phyloP scores from a whole-genome alignment of 1,140 invertebrate species.

The Semibalanus balanoides region DNA sequence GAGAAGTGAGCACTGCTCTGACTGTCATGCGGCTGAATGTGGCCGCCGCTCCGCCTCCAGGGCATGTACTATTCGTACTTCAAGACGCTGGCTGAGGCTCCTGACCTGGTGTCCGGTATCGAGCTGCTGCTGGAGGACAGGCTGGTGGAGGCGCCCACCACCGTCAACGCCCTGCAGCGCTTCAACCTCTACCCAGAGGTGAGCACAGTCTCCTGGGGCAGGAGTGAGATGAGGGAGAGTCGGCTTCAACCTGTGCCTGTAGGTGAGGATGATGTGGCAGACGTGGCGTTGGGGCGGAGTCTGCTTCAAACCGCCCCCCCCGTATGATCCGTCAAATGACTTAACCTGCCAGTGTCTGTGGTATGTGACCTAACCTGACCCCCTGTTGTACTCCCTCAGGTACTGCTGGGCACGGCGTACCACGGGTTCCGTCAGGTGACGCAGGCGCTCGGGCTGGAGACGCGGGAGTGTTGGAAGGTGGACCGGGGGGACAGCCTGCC shows the following conservation, averaged over 20 bases:
- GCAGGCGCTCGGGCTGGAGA: slow-evolving; percentile 16
- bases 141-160: slow-evolving; percentile 59
- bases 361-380: no score
- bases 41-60: slow-evolving; percentile 34
- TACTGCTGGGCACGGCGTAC: slow-evolving; percentile 37
- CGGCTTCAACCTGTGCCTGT: no score
- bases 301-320: no score
- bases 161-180: slow-evolving; percentile 61
- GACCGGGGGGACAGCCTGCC: slow-evolving; percentile 45
- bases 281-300: no score
- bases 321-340: no score
- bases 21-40: no score
- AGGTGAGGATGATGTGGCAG: no score
- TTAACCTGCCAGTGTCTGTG: no score
- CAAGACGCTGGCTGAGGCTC: slow-evolving; percentile 57
- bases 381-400: slow-evolving; percentile 29
- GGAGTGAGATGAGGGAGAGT: no score
- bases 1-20: no score
- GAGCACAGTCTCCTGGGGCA: slow-evolving; percentile 7
- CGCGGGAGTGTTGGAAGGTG: slow-evolving; percentile 40
- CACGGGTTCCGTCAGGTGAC: slow-evolving; percentile 13
- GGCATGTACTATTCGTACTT: slow-evolving; percentile 79
- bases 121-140: slow-evolving; percentile 51
- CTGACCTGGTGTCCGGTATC: slow-evolving; percentile 45
- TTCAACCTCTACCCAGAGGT: slow-evolving; percentile 77